phyloP scores from a whole-genome alignment of 1,140 invertebrate genomes.

The Drosophila ananassae region DNA sequence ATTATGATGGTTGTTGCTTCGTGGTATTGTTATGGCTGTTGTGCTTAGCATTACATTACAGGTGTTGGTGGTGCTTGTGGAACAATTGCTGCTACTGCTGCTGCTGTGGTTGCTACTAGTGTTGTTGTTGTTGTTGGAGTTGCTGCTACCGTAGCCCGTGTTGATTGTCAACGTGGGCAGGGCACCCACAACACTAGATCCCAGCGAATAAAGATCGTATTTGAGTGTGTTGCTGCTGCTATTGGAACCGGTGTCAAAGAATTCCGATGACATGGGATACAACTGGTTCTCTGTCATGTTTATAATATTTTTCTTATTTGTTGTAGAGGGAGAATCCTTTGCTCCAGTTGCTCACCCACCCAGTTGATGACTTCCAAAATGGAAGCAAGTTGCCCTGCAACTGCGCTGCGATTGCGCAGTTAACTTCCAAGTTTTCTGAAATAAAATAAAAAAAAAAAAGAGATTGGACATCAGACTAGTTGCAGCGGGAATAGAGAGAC shows the following conservation, averaged over 20 bases:
- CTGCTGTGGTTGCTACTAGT: conserved; percentile 27
- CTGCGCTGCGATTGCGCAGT: conserved; percentile 26
- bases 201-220: conserved; percentile 75
- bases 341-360: conserved; percentile 7
- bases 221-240: conserved; percentile 81
- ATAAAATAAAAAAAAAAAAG: conserved; percentile 9
- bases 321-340: conserved; percentile 5
- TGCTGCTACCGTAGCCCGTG: conserved; percentile 47
- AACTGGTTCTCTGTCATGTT: conserved; percentile 82
- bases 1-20: conserved; percentile 76
- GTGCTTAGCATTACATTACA: conserved; percentile 81
- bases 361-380: conserved; percentile 27
- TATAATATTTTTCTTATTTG: not conserved
- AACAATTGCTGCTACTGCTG: conserved; percentile 36
- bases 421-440: conserved; percentile 51
- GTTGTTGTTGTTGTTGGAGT: conserved; percentile 28
- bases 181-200: conserved; percentile 54
- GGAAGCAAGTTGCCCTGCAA: not conserved
- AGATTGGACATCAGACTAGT: conserved; percentile 25
- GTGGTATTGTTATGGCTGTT: conserved; percentile 80
- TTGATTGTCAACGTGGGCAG: conserved; percentile 69
- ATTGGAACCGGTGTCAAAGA: conserved; percentile 82
- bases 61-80: conserved; percentile 58
- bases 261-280: conserved; percentile 82
- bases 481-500: conserved; percentile 12